These are phyloP conservation scores for Mirza zaza DNA, from an alignment of 2,113 vertebrate genomes.

Conservation along the genomic window DNA sequence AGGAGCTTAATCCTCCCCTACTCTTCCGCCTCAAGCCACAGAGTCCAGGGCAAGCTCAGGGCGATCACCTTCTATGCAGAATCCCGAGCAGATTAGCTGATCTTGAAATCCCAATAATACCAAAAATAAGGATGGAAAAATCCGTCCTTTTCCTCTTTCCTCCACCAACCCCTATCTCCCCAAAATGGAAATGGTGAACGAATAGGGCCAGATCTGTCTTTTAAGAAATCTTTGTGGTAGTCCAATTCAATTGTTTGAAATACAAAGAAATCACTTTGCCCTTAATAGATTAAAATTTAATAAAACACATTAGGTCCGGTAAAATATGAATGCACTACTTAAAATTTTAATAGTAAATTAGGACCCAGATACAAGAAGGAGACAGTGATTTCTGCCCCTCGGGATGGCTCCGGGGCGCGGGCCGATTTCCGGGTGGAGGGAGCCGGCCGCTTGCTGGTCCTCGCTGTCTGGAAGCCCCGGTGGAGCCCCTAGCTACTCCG, in stretches of 20 bases:
- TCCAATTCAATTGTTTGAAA: slow-evolving; percentile 60
- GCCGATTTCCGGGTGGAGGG: slow-evolving; percentile 74
- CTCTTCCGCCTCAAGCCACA: not conserved
- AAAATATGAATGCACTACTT: slow-evolving; percentile 95
- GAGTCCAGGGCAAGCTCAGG: not conserved
- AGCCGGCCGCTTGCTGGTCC: not conserved
- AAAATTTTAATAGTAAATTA: slow-evolving; percentile 96
- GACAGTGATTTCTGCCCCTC: slow-evolving; percentile 86
- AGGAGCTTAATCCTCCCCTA: not conserved
- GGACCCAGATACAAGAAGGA: slow-evolving; percentile 87
- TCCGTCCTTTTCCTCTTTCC: not conserved
- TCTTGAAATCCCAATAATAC: not conserved
- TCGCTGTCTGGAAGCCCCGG: not conserved
- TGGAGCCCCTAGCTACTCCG: slow-evolving; percentile 46
- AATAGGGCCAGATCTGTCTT: slow-evolving; percentile 20
- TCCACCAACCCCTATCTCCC: not conserved
- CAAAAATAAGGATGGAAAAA: not conserved
- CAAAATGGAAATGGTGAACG: not conserved
- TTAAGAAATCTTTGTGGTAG: slow-evolving; percentile 42
- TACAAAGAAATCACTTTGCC: slow-evolving; percentile 66
- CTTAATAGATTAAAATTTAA: slow-evolving; percentile 93
- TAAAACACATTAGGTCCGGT: slow-evolving; percentile 92
- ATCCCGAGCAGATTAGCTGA: not conserved
- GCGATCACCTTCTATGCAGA: not conserved
- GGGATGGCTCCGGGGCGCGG: slow-evolving; percentile 84